A percentile compares a stretch with the other conserved stretches of the same genome.
phyloP scores from a whole-genome alignment of 2,113 vertebrate species.

The Nycticebus coucang region DNA sequence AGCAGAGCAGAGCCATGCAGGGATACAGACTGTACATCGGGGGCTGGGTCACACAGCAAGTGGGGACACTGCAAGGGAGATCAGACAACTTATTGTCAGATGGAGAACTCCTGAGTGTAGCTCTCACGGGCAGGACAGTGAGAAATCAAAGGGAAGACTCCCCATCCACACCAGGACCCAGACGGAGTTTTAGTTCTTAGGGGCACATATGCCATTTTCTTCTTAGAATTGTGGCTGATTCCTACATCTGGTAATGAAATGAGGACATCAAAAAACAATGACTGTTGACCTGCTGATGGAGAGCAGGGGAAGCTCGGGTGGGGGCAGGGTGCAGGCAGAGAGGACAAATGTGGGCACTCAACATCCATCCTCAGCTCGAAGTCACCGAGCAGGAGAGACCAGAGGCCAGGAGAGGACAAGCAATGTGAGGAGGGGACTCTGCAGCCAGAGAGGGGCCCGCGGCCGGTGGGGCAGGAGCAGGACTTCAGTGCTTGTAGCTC shows the following conservation, averaged over 20 bases:
- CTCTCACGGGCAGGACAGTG: neutral
- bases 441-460: neutral
- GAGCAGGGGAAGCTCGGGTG: neutral
- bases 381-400: neutral
- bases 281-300: no score
- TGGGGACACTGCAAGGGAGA: neutral
- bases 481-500: constrained; percentile 68
- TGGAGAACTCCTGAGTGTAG: no score
- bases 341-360: no score
- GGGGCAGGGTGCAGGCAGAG: neutral
- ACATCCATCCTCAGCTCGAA: neutral
- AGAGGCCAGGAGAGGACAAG: neutral
- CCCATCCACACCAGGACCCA: neutral
- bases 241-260: neutral
- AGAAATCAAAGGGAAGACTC: neutral
- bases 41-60: neutral
- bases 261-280: neutral
- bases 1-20: neutral
- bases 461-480: neutral
- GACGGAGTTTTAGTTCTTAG: neutral
- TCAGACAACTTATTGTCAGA: neutral
- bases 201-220: neutral
- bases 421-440: neutral
- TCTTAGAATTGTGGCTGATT: neutral
- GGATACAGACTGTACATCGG: neutral